phyloP scores from a whole-genome alignment of 2,113 vertebrate species.

The Mirounga angustirostris region DNA sequence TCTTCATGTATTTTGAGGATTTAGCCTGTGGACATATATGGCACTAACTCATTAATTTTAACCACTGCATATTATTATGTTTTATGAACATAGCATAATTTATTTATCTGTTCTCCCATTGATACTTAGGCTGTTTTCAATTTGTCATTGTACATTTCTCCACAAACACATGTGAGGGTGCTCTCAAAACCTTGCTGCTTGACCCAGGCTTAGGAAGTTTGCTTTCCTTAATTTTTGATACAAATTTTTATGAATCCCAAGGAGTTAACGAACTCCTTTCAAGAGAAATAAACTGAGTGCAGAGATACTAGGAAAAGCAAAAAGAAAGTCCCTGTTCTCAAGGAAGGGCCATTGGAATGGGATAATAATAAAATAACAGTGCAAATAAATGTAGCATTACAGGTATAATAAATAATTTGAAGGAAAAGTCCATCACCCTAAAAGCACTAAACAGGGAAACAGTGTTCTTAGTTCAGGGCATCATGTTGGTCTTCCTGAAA shows the following conservation, averaged over 20 bases:
- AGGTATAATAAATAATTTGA: background rate
- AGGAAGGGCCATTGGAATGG: background rate
- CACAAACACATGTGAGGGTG: background rate
- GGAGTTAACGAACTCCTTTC: background rate
- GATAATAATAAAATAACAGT: background rate
- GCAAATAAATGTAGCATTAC: background rate
- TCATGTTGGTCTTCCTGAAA: background rate
- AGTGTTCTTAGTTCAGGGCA: background rate
- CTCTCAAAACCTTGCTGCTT: background rate
- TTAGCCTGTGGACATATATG: conserved; percentile 3
- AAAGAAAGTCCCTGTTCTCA: background rate
- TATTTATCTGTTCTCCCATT: conserved; percentile 39
- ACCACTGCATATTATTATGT: background rate
- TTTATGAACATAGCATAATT: conserved; percentile 50
- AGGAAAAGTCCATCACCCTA: background rate
- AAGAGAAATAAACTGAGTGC: background rate
- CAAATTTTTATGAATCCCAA: background rate
- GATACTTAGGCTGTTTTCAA: conserved; percentile 45
- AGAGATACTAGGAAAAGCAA: background rate
- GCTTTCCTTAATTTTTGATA: conserved; percentile 9
- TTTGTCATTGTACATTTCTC: conserved; percentile 46
- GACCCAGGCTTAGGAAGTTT: background rate
- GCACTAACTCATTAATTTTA: conserved; percentile 70
- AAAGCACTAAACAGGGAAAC: background rate
- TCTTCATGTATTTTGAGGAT: conserved; percentile 46